Evolutionary conservation across 2,888 invertebrate species (phyloP).

Genomic region (Argyra leucocephala): DNA sequence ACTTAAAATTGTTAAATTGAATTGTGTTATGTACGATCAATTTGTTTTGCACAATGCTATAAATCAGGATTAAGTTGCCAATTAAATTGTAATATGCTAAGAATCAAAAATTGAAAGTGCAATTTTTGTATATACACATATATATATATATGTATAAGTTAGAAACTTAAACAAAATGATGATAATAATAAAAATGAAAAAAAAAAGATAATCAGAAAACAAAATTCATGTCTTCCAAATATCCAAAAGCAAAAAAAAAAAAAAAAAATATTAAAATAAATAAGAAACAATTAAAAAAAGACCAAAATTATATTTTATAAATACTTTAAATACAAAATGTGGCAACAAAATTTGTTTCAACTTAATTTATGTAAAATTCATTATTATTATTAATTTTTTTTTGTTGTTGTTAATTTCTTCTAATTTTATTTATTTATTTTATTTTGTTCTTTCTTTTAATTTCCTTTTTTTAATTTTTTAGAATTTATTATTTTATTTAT

Average conservation of each 20-base stretch:
- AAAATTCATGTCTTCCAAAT: slow-evolving; percentile 4
- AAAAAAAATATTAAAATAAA: neutral
- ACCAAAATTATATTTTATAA: neutral
- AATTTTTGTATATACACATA: neutral
- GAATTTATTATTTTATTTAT: too few relatives aligned
- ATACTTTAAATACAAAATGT: neutral
- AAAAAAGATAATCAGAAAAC: neutral
- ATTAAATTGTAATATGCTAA: neutral
- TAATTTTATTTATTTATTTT: slow-evolving; percentile 5
- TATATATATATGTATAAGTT: neutral
- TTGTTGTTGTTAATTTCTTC: neutral
- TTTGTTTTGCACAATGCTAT: too few relatives aligned
- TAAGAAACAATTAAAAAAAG: neutral
- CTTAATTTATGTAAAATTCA: neutral
- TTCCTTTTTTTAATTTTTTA: neutral
- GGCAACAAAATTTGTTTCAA: neutral
- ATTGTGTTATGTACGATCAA: too few relatives aligned
- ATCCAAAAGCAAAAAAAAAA: neutral
- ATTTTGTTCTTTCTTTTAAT: neutral
- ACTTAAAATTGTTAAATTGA: too few relatives aligned
- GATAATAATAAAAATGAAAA: neutral
- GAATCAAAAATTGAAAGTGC: neutral
- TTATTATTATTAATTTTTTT: neutral
- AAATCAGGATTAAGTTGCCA: slow-evolving; percentile 1
- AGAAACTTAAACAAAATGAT: neutral